Percentiles rank a stretch among this genome's conserved stretches.
Conservation (phyloP, 2,888 invertebrate species). For the Pammene fasciana region DNA sequence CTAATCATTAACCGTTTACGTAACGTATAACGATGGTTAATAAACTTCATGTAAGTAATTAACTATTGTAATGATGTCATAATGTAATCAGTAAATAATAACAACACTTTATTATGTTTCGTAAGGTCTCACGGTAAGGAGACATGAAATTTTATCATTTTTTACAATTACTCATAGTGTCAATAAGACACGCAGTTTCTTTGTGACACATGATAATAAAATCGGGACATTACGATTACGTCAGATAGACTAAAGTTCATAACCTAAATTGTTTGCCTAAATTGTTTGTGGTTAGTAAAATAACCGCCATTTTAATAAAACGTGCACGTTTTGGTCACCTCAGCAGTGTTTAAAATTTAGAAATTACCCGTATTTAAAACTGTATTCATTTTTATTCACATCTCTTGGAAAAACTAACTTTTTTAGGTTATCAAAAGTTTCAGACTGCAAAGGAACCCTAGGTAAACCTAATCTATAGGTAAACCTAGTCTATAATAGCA, state of each 20-base stretch:
- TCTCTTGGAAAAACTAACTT: no score
- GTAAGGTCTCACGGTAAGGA: conserved; percentile 7
- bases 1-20: conserved; percentile 25
- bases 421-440: no score
- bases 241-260: conserved; percentile 9
- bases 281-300: neutral
- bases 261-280: neutral
- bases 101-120: conserved; percentile 5
- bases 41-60: conserved; percentile 19
- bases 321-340: no score
- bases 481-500: neutral
- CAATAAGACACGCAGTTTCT: conserved; percentile 26
- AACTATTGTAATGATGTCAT: conserved; percentile 34
- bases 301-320: neutral
- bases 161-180: conserved; percentile 13
- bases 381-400: no score
- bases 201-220: conserved; percentile 29
- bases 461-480: neutral
- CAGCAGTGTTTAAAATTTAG: no score
- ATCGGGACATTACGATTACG: conserved; percentile 13
- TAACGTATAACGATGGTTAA: conserved; percentile 9
- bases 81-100: conserved; percentile 30
- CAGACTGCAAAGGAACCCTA: no score
- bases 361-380: no score
- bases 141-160: conserved; percentile 23